Conservation (phyloP, 1,140 invertebrate species). For the Drosophila murphyi region DNA sequence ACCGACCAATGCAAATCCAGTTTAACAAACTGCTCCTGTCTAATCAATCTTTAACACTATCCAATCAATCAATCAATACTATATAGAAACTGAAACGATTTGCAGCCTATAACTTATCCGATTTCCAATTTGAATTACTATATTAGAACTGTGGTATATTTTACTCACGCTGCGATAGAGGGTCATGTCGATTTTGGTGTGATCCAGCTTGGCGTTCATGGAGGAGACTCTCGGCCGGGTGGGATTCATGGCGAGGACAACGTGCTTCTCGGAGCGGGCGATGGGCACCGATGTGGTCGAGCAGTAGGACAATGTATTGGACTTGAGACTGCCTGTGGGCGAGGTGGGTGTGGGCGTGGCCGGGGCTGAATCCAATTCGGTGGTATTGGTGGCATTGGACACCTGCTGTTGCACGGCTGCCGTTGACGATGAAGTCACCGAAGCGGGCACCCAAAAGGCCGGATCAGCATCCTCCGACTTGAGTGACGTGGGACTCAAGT, state of each 20-base stretch:
- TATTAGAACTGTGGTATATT: background rate
- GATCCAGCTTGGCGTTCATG: slow-evolving; percentile 86
- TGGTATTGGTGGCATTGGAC: slow-evolving; percentile 63
- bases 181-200: slow-evolving; percentile 86
- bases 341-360: slow-evolving; percentile 85
- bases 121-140: too few relatives aligned
- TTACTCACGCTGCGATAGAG: slow-evolving; percentile 85
- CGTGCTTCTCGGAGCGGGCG: slow-evolving; percentile 86
- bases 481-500: slow-evolving; percentile 77
- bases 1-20: too few relatives aligned
- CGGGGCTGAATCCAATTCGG: slow-evolving; percentile 84
- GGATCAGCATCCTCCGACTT: slow-evolving; percentile 80
- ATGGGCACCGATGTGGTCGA: slow-evolving; percentile 84
- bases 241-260: slow-evolving; percentile 85
- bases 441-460: slow-evolving; percentile 85
- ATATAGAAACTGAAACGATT: too few relatives aligned
- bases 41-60: too few relatives aligned
- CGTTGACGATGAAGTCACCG: slow-evolving; percentile 51
- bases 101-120: too few relatives aligned
- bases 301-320: slow-evolving; percentile 76
- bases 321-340: slow-evolving; percentile 81
- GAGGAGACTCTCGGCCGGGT: slow-evolving; percentile 83
- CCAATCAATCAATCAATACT: too few relatives aligned
- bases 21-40: too few relatives aligned
- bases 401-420: slow-evolving; percentile 71